Conservation (phyloP, 1,140 invertebrate species). For the Lepidotrigona ventralis region DNA sequence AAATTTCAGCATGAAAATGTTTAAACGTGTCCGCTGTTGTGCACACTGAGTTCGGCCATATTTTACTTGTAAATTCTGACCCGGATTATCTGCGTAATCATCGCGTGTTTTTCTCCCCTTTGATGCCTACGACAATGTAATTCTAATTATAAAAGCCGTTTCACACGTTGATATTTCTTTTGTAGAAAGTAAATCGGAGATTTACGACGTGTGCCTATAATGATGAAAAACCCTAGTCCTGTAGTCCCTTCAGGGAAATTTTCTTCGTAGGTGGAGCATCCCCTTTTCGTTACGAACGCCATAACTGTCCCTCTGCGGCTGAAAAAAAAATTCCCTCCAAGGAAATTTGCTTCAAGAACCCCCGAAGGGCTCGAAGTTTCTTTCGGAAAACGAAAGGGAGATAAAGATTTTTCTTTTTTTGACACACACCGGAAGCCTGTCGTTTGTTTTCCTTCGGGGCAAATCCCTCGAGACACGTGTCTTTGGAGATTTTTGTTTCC, state of each 20-base stretch:
- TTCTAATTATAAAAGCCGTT: neutral
- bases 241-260: neutral
- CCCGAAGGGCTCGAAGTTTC: no score
- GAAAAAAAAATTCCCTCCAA: neutral
- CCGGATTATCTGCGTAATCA: constrained; percentile 9
- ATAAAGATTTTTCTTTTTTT: neutral
- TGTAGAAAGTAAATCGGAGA: neutral
- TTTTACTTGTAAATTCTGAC: constrained; percentile 22
- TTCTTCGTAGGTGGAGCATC: neutral
- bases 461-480: neutral
- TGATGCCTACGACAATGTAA: neutral
- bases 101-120: neutral
- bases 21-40: neutral
- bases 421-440: neutral
- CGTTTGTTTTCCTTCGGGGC: neutral
- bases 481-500: neutral
- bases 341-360: neutral
- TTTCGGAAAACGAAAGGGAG: neutral
- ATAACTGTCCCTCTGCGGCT: neutral
- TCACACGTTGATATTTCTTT: neutral
- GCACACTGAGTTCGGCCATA: neutral
- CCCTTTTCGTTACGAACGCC: neutral
- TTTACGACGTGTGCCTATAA: no score
- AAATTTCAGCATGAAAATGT: neutral
- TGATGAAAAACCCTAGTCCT: neutral